Evolutionary conservation across 1,140 invertebrate species (phyloP).

Genomic region (Octopus sinensis): DNA sequence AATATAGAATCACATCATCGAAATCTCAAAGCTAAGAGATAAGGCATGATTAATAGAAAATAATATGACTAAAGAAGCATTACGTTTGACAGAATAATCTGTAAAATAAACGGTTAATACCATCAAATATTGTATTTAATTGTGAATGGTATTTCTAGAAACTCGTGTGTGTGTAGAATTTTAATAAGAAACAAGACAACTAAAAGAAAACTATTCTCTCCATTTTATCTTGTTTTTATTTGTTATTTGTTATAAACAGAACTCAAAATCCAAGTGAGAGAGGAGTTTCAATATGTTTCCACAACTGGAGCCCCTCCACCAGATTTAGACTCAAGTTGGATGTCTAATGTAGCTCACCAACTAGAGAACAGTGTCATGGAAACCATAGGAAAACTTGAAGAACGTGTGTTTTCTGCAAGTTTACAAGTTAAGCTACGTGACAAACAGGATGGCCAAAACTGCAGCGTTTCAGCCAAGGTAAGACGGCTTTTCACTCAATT

Average conservation of each 20-base stretch:
- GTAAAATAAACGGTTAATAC: no score
- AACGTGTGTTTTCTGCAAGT: slow-evolving; percentile 85
- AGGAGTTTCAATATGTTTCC: not conserved
- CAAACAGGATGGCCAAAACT: not conserved
- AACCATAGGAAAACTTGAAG: slow-evolving; percentile 86
- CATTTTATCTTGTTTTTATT: not conserved
- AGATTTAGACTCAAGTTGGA: slow-evolving; percentile 62
- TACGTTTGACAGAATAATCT: no score
- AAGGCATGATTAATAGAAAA: no score
- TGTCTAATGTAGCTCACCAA: slow-evolving; percentile 70
- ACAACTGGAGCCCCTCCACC: slow-evolving; percentile 37
- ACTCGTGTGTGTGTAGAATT: no score
- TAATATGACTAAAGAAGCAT: no score
- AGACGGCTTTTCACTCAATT: not conserved
- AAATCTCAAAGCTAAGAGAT: no score
- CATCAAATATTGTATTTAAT: no score
- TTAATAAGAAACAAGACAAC: no score
- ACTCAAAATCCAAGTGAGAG: not conserved
- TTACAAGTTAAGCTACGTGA: slow-evolving; percentile 74
- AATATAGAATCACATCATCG: no score
- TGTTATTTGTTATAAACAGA: not conserved
- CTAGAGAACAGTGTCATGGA: slow-evolving; percentile 80
- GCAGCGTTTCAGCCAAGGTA: not conserved
- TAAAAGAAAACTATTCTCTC: no score
- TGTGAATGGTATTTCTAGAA: no score